phyloP scores from a whole-genome alignment of 2,113 vertebrate species.

The Tragelaphus imberbis region DNA sequence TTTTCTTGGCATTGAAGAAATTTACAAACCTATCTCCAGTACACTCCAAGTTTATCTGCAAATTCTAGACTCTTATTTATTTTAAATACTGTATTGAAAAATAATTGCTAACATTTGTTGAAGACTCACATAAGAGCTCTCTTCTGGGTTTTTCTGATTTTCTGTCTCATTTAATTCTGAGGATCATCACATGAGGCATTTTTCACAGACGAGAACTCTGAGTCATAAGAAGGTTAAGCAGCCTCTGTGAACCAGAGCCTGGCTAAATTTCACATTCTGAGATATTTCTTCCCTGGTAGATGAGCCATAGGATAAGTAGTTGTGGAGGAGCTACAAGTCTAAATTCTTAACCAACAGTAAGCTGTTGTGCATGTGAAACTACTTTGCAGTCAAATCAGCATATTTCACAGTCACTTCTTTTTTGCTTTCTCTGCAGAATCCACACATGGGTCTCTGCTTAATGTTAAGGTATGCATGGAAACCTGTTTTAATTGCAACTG shows the following conservation, averaged over 20 bases:
- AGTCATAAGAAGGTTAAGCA: background rate
- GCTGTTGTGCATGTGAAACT: constrained; percentile 1
- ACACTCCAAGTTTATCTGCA: background rate
- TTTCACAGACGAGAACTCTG: background rate
- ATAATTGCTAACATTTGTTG: background rate
- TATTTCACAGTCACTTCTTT: constrained; percentile 44
- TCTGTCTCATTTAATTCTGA: background rate
- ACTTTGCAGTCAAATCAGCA: constrained; percentile 50
- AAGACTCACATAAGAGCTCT: background rate
- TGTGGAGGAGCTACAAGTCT: background rate
- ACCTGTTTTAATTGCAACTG: constrained; percentile 46
- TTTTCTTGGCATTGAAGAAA: background rate
- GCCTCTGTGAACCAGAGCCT: background rate
- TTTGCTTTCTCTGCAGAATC: constrained; percentile 50
- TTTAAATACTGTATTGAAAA: background rate
- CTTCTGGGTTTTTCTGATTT: background rate
- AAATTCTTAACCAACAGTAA: background rate
- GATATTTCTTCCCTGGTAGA: background rate
- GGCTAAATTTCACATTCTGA: background rate
- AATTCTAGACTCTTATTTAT: background rate
- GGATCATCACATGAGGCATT: background rate
- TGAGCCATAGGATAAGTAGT: background rate
- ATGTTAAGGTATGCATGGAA: constrained; percentile 43
- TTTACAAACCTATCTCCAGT: background rate
- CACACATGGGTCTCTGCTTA: constrained; percentile 42